Percentiles rank a stretch among this genome's conserved stretches.
These are phyloP conservation scores for Pyrgus malvae DNA, from an alignment of 2,888 invertebrate genomes.

Conservation along the genomic window DNA sequence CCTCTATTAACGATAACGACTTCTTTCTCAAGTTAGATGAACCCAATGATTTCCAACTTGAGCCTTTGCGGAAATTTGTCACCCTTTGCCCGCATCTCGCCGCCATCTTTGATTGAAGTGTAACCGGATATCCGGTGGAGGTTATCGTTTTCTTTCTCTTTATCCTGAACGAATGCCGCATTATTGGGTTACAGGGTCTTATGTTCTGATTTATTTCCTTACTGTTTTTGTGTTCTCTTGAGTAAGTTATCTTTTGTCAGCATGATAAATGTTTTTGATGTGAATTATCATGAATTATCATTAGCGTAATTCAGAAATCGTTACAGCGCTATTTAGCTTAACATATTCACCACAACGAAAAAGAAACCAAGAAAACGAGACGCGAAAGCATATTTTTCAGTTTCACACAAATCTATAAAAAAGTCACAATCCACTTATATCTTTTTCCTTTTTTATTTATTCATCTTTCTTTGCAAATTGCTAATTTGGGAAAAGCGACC, in stretches of 20 bases:
- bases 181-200: slow-evolving; percentile 23
- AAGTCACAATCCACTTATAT: no score
- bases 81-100: slow-evolving; percentile 58
- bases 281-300: no score
- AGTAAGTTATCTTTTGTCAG: background rate
- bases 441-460: no score
- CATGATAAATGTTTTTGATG: background rate
- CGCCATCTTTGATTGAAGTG: slow-evolving; percentile 50
- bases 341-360: no score
- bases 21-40: background rate
- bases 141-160: slow-evolving; percentile 44
- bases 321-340: no score
- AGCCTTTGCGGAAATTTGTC: slow-evolving; percentile 52
- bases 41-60: slow-evolving; percentile 5
- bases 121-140: slow-evolving; percentile 37
- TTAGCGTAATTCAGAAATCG: no score
- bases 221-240: background rate
- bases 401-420: no score
- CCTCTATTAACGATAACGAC: background rate
- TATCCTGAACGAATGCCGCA: slow-evolving; percentile 21
- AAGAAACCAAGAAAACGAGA: no score
- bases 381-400: no score
- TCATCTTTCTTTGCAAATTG: no score
- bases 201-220: slow-evolving; percentile 22
- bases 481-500: no score